Percentiles rank a stretch among this genome's conserved stretches.
Evolutionary conservation across 2,888 invertebrate species (phyloP).

Genomic region (Plusia festucae): DNA sequence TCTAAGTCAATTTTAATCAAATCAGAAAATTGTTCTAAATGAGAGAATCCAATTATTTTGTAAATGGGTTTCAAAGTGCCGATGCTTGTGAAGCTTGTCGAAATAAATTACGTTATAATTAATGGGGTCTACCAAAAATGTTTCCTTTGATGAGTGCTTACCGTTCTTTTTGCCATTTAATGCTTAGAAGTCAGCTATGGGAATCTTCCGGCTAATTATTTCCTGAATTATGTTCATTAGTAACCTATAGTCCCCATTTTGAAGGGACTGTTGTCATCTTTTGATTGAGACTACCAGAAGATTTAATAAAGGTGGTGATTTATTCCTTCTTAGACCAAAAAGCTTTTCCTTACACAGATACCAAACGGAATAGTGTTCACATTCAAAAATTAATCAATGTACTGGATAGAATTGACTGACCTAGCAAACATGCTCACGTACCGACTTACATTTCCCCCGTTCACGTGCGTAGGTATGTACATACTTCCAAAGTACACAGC

Average conservation of each 20-base stretch:
- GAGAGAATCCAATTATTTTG: slow-evolving; percentile 75
- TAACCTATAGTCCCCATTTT: background rate
- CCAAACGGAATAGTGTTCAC: too few relatives aligned
- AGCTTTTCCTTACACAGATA: too few relatives aligned
- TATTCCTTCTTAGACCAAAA: too few relatives aligned
- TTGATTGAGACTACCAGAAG: too few relatives aligned
- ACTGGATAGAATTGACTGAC: background rate
- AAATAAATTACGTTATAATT: slow-evolving; percentile 61
- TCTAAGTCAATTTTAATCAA: slow-evolving; percentile 69
- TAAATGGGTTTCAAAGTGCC: slow-evolving; percentile 69
- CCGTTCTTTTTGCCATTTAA: slow-evolving; percentile 35
- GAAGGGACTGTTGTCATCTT: background rate
- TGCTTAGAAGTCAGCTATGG: slow-evolving; percentile 9
- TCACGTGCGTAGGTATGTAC: background rate
- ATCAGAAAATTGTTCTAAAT: slow-evolving; percentile 68
- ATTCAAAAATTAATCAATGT: too few relatives aligned
- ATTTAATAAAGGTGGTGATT: too few relatives aligned
- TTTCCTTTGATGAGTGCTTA: slow-evolving; percentile 47
- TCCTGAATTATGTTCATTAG: background rate
- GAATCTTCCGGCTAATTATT: slow-evolving; percentile 3
- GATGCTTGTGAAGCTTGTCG: slow-evolving; percentile 59
- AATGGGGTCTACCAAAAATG: slow-evolving; percentile 54
- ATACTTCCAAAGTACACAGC: background rate
- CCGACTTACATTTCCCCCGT: background rate
- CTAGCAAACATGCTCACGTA: background rate